Evolutionary conservation across 2,888 invertebrate genomes (phyloP).

Genomic region (Drosophila affinis): DNA sequence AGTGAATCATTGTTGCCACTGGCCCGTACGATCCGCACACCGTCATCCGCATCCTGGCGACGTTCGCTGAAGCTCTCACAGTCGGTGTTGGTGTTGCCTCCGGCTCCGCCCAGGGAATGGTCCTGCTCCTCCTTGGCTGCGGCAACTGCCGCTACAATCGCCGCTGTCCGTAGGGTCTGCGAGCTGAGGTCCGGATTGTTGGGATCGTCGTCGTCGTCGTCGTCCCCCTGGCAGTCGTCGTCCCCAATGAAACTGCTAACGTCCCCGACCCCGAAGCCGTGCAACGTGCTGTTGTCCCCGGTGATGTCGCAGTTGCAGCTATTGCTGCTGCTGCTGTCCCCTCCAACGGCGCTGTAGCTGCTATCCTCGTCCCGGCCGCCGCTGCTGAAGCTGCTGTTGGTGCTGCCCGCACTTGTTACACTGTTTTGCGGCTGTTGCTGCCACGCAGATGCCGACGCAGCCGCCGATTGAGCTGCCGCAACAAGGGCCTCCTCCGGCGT

Average conservation of each 20-base stretch:
- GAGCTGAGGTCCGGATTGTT: constrained; percentile 62
- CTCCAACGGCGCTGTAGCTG: constrained; percentile 66
- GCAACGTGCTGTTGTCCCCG: constrained; percentile 80
- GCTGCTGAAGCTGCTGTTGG: constrained; percentile 68
- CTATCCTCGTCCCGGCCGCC: constrained; percentile 66
- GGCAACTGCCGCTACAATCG: constrained; percentile 71
- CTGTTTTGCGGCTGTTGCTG: constrained; percentile 72
- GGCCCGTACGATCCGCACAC: constrained; percentile 56
- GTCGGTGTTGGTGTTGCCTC: constrained; percentile 65
- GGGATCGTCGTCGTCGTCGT: constrained; percentile 60
- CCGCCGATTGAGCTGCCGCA: constrained; percentile 42
- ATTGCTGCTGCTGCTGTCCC: constrained; percentile 79
- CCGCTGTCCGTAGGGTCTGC: constrained; percentile 69
- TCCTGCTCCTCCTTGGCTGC: constrained; percentile 61
- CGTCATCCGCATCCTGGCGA: constrained; percentile 60
- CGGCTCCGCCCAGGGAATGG: constrained; percentile 21
- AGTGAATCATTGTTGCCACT: constrained; percentile 63
- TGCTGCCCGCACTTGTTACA: constrained; percentile 70
- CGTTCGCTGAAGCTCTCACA: constrained; percentile 71
- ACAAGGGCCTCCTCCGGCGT: constrained; percentile 66
- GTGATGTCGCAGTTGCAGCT: constrained; percentile 82
- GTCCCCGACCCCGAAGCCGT: constrained; percentile 80
- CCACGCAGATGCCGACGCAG: constrained; percentile 50
- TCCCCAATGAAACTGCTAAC: constrained; percentile 77
- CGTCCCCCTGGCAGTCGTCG: constrained; percentile 60